Base-by-base conservation (phyloP, 2,797 vertebrate genomes). In the Thunnus albacares region DNA sequence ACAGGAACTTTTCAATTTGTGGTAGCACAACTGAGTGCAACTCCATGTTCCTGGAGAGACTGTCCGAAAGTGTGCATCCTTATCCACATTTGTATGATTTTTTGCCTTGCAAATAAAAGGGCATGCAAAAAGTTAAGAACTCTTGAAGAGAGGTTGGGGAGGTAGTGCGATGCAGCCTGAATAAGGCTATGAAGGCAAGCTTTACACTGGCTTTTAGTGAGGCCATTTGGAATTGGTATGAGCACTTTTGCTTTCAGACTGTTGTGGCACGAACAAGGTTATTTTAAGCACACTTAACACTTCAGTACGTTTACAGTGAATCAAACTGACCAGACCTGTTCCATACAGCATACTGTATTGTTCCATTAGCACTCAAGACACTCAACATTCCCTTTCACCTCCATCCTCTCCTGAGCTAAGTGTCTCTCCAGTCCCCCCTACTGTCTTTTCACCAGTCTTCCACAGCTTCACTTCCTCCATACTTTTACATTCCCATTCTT, bases 401-500 rank as follows among this genome's bases (percentile, higher is more conserved):
- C 15, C 59, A 30, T 75, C 60, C 20, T 64, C 35, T 75, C 43
- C 26, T 35, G 65, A 79, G 30, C 64, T 75, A 26, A 56, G 33
- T 77, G 64, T 77, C 69, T 35, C 53, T 58, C 49, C 73, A 61
- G 66, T 71, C 62, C 67, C 75, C 61, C 38, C 30, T 41, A 28
- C 47, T 22, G 73, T 57, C 62, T 75, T 64, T 88, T 76, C 59
- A 51, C 45, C 49, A 57, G 35, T 72, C 63, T 38, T 80, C 73
- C 61, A 68, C 64, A 75, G 55, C 66, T 64, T 76, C 65, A 56
- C 81, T 88, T 86, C 82, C 76, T 75, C 70, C 70, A 60, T 49
- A 28, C 61, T 59, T 64, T 59, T 15, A 10, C 10, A 77, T 87
- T 86, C 85, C 84, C 81, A 56, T 74, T 91, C 87, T 91, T 91